phyloP scores from a whole-genome alignment of 2,113 vertebrate genomes.

The Lycocorax pyrrhopterus region DNA sequence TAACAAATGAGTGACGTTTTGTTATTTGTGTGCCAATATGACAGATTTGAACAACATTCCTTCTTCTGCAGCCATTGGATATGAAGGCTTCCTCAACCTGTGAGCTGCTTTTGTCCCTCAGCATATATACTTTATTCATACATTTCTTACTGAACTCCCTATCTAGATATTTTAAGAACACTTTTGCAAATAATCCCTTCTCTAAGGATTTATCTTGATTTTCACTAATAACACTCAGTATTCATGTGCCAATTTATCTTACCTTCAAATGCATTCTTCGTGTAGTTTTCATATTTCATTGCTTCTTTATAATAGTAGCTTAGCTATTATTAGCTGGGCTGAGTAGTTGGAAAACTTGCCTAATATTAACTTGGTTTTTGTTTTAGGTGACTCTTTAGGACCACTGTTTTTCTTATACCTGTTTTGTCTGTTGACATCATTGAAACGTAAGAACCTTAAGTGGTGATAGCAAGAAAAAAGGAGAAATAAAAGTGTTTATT shows the following conservation, averaged over 20 bases:
- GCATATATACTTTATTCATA: background rate
- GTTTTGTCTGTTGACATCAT: background rate
- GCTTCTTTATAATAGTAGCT: background rate
- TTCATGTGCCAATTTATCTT: background rate
- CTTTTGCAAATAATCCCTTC: background rate
- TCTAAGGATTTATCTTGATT: background rate
- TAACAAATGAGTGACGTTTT: background rate
- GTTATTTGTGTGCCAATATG: background rate
- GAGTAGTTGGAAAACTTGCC: background rate
- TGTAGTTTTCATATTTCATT: background rate
- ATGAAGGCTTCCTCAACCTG: background rate
- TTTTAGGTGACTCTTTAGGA: background rate
- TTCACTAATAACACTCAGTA: background rate
- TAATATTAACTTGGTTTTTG: background rate
- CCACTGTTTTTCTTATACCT: background rate
- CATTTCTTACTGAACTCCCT: background rate
- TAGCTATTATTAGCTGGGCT: background rate
- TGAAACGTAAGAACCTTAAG: background rate
- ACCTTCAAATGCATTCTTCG: background rate
- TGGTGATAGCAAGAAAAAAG: background rate
- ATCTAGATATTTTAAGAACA: background rate
- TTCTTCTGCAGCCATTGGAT: background rate
- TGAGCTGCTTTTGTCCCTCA: background rate
- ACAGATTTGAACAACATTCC: background rate
- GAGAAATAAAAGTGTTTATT: background rate